Percentiles rank a stretch among this genome's conserved stretches.
Evolutionary conservation across 2,113 vertebrate species (phyloP).

Genomic region (Eurypyga helias): DNA sequence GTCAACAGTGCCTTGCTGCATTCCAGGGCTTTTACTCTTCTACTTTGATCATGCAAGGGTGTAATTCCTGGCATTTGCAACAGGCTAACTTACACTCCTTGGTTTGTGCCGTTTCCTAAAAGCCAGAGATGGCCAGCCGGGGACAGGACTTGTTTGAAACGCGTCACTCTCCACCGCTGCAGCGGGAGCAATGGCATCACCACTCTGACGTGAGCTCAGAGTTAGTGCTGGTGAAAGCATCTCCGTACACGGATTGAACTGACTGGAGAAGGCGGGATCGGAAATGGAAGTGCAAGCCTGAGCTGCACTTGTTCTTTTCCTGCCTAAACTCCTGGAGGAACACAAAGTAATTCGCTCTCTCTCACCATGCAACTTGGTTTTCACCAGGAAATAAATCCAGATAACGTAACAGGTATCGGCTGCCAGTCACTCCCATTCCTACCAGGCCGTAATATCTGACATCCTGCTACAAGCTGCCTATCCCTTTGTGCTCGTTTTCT

Average conservation of each 20-base stretch:
- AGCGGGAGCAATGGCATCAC: neutral
- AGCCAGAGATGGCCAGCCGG: neutral
- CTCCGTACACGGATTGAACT: neutral
- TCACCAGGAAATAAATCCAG: neutral
- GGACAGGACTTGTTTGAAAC: neutral
- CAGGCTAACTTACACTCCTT: neutral
- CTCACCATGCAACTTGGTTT: neutral
- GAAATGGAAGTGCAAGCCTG: neutral
- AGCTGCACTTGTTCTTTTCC: neutral
- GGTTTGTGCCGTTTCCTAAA: neutral
- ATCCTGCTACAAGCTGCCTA: neutral
- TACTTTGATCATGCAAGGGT: neutral
- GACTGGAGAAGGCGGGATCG: neutral
- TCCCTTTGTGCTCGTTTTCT: neutral
- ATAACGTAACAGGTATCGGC: neutral
- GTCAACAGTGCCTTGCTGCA: slow-evolving; percentile 24
- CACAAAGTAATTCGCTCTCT: neutral
- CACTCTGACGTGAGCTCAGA: neutral
- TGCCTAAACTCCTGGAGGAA: neutral
- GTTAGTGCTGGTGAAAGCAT: neutral
- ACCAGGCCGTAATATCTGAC: neutral
- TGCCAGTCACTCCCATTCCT: neutral
- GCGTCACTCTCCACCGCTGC: neutral
- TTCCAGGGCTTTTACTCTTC: neutral
- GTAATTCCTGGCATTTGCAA: neutral